Percentiles rank a stretch among this genome's conserved stretches.
These are phyloP conservation scores for Drosophila sucinea DNA, from an alignment of 1,140 invertebrate species.

Conservation along the genomic window DNA sequence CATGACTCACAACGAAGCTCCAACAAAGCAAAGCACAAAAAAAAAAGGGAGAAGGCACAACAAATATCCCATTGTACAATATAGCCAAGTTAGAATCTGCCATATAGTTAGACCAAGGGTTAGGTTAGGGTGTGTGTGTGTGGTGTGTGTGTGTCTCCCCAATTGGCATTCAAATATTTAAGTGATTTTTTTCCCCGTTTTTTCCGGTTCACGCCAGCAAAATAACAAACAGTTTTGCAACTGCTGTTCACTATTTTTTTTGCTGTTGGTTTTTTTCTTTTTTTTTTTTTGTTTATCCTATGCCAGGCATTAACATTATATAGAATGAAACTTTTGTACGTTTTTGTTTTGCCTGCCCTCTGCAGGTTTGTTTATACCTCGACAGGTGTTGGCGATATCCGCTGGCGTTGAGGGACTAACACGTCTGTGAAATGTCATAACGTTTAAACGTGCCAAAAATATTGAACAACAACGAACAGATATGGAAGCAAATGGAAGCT, in stretches of 20 bases:
- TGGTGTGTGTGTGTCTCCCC: constrained; percentile 20
- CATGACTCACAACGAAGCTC: constrained; percentile 46
- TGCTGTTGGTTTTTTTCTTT: neutral
- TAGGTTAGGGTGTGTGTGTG: neutral
- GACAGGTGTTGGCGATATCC: constrained; percentile 73
- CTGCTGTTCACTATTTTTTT: constrained; percentile 59
- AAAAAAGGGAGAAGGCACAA: constrained; percentile 31
- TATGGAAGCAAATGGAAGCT: neutral
- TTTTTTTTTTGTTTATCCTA: constrained; percentile 17
- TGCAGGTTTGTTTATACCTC: constrained; percentile 10
- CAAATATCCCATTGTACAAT: constrained; percentile 48
- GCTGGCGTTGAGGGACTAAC: constrained; percentile 71
- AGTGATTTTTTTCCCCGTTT: constrained; percentile 65
- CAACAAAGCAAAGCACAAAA: neutral
- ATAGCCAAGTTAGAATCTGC: constrained; percentile 18
- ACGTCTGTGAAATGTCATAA: constrained; percentile 82
- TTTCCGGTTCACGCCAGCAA: constrained; percentile 45
- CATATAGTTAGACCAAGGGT: neutral
- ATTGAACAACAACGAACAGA: constrained; percentile 57
- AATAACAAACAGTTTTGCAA: constrained; percentile 54
- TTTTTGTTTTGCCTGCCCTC: constrained; percentile 32
- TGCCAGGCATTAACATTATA: constrained; percentile 32
- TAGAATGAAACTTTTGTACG: constrained; percentile 37
- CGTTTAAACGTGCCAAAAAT: constrained; percentile 80
- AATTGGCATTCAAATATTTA: constrained; percentile 76